Conservation (phyloP, 2,888 invertebrate genomes). For the Pachliopta kotzebuea region DNA sequence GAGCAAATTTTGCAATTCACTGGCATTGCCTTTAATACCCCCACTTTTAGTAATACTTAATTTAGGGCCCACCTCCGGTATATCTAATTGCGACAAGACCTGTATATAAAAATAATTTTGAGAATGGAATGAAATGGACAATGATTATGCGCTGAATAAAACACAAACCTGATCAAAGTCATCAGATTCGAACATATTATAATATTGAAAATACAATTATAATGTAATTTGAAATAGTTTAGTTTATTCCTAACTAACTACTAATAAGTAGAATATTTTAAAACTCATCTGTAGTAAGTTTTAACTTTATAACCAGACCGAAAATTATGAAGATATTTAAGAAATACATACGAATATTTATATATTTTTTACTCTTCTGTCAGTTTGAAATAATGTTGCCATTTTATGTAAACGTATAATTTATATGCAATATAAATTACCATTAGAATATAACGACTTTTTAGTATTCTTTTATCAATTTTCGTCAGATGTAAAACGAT, state of each 20-base stretch:
- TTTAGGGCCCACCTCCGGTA: conserved; percentile 44
- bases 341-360: too few species aligned
- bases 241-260: not conserved
- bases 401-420: not conserved
- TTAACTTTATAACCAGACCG: too few species aligned
- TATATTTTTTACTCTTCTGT: not conserved
- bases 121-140: not conserved
- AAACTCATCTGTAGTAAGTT: too few species aligned
- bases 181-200: conserved; percentile 69
- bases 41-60: conserved; percentile 6
- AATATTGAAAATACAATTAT: not conserved
- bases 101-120: conserved; percentile 37
- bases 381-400: not conserved
- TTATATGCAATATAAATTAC: too few species aligned
- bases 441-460: too few species aligned
- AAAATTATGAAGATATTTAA: too few species aligned
- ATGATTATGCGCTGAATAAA: not conserved
- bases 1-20: not conserved
- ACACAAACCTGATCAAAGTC: conserved; percentile 66
- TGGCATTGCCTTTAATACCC: not conserved
- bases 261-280: not conserved
- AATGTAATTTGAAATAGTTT: too few species aligned
- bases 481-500: too few species aligned
- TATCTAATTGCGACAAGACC: conserved; percentile 68
- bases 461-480: too few species aligned